Evolutionary conservation across 2,113 vertebrate genomes (phyloP).

Genomic region (Zosterops lateralis): DNA sequence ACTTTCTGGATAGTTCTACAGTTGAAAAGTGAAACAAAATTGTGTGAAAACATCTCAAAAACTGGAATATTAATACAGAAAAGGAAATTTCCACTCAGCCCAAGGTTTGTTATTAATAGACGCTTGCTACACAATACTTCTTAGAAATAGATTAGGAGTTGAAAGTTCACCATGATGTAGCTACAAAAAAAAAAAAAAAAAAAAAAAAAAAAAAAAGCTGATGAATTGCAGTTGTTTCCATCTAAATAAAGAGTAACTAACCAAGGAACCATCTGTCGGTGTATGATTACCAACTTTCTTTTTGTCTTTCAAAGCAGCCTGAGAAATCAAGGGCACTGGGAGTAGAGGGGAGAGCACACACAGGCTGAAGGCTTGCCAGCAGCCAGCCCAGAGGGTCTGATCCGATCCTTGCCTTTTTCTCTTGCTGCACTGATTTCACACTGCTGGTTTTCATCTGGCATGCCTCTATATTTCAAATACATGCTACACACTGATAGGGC

Average conservation of each 20-base stretch:
- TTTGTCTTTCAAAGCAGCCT: slow-evolving; percentile 64
- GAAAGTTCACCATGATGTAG: slow-evolving; percentile 14
- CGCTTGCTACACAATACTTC: background rate
- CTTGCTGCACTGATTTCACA: slow-evolving; percentile 9
- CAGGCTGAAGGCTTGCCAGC: background rate
- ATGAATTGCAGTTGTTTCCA: slow-evolving; percentile 52
- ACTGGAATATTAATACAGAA: background rate
- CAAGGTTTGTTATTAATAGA: slow-evolving; percentile 35
- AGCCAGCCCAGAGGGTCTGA: background rate
- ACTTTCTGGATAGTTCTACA: background rate
- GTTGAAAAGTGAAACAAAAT: background rate
- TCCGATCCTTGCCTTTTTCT: background rate
- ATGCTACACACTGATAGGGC: background rate
- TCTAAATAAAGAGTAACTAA: slow-evolving; percentile 64
- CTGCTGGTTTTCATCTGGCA: background rate
- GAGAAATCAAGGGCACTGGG: slow-evolving; percentile 29
- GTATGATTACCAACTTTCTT: slow-evolving; percentile 69
- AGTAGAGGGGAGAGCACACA: background rate
- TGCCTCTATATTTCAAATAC: background rate
- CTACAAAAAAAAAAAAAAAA: background rate
- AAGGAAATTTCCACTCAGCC: slow-evolving; percentile 14
- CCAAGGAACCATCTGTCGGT: slow-evolving; percentile 63
- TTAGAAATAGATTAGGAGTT: slow-evolving; percentile 45
- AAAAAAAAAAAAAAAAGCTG: background rate
- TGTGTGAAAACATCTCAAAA: background rate